These are phyloP conservation scores for Cololabis saira DNA, from an alignment of 2,113 vertebrate species.

Conservation along the genomic window DNA sequence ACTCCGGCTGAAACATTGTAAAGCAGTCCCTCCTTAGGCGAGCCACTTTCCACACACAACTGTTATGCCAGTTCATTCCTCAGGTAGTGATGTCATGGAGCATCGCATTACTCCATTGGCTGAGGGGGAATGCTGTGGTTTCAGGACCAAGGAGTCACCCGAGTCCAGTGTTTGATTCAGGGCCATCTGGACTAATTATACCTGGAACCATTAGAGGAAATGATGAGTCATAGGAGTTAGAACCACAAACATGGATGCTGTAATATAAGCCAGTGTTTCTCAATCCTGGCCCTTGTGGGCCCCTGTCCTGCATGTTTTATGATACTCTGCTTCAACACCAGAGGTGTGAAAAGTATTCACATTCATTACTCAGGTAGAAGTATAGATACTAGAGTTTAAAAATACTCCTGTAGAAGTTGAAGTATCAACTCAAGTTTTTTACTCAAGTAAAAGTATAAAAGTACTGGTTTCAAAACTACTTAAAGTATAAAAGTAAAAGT, in stretches of 20 bases:
- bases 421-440: too few relatives aligned
- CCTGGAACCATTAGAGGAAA: constrained; percentile 32
- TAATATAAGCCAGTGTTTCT: too few relatives aligned
- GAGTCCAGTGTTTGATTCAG: constrained; percentile 28
- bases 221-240: constrained; percentile 41
- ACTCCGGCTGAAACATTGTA: constrained; percentile 25
- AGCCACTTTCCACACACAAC: constrained; percentile 65
- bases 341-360: too few relatives aligned
- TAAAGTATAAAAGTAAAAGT: too few relatives aligned
- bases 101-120: constrained; percentile 60
- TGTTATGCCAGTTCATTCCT: constrained; percentile 77
- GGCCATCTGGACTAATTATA: constrained; percentile 41
- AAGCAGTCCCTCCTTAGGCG: constrained; percentile 61
- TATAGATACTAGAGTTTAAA: too few relatives aligned
- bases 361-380: too few relatives aligned
- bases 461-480: too few relatives aligned
- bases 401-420: too few relatives aligned
- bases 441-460: too few relatives aligned
- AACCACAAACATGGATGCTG: constrained; percentile 30
- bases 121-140: constrained; percentile 78
- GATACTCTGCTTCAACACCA: too few relatives aligned
- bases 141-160: constrained; percentile 44
- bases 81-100: constrained; percentile 77
- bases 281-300: too few relatives aligned
- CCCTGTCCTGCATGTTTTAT: too few relatives aligned